These are phyloP conservation scores for Lucinisca nassula DNA, from an alignment of 2,888 invertebrate genomes.

Conservation along the genomic window DNA sequence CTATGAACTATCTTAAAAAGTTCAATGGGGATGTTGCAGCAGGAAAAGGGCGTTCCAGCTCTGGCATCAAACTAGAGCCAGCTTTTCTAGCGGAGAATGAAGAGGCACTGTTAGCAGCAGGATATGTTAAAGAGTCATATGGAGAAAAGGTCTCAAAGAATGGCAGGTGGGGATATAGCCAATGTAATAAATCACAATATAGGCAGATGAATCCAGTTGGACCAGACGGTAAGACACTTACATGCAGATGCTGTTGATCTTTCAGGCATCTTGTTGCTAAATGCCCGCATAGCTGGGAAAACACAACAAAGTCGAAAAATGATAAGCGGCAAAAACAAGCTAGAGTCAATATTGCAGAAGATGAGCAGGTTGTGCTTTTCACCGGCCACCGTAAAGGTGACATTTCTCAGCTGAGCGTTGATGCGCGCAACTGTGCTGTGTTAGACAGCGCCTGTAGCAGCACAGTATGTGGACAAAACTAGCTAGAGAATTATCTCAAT, in stretches of 20 bases:
- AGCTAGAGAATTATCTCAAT: conserved; percentile 9
- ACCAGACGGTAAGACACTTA: conserved; percentile 25
- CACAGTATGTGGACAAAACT: conserved; percentile 41
- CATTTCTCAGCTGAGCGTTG: conserved; percentile 40
- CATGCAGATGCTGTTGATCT: not conserved
- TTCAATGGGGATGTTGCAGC: not conserved
- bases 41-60: not conserved
- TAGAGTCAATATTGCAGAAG: conserved; percentile 41
- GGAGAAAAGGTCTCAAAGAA: not conserved
- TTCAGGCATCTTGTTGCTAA: not conserved
- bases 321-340: conserved; percentile 35
- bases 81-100: conserved; percentile 13
- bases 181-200: not conserved
- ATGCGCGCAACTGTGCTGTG: conserved; percentile 60
- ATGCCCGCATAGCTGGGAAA: conserved; percentile 7
- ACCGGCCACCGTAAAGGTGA: conserved; percentile 46
- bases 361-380: conserved; percentile 47
- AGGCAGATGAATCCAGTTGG: conserved; percentile 41
- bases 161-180: not conserved
- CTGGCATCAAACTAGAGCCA: conserved; percentile 3
- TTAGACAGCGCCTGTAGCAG: conserved; percentile 70
- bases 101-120: conserved; percentile 31
- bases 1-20: not conserved
- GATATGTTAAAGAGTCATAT: conserved; percentile 10
- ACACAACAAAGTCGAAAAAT: conserved; percentile 28